phyloP scores from a whole-genome alignment of 2,797 vertebrate species.

The Lemur catta region DNA sequence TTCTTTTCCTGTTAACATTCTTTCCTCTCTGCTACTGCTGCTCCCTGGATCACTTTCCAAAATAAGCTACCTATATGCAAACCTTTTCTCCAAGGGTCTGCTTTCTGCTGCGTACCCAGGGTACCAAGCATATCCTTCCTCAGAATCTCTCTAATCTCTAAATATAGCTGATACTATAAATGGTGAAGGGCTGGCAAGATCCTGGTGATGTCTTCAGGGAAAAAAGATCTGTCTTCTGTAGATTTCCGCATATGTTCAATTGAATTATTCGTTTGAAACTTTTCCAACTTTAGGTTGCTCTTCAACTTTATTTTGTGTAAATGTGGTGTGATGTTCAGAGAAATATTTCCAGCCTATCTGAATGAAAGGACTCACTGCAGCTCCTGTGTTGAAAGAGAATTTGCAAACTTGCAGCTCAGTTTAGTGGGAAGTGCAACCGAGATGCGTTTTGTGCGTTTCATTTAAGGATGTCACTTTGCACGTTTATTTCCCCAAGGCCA shows the following conservation, averaged over 20 bases:
- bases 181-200: neutral
- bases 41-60: neutral
- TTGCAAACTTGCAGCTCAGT: slow-evolving; percentile 70
- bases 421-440: slow-evolving; percentile 40
- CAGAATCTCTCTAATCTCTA: neutral
- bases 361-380: slow-evolving; percentile 16
- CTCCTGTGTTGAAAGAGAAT: slow-evolving; percentile 48
- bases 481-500: slow-evolving; percentile 72
- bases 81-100: neutral
- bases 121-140: neutral
- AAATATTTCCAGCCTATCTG: slow-evolving; percentile 2
- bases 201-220: slow-evolving; percentile 28
- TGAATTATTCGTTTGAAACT: slow-evolving; percentile 48
- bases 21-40: neutral
- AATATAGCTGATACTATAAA: neutral
- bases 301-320: slow-evolving; percentile 36
- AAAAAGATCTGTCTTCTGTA: neutral
- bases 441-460: slow-evolving; percentile 55
- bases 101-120: neutral
- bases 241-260: neutral
- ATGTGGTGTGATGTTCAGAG: slow-evolving; percentile 32
- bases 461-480: slow-evolving; percentile 62
- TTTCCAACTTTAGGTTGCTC: slow-evolving; percentile 14
- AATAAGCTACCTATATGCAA: neutral
- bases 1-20: neutral